Evolutionary conservation across 2,113 vertebrate genomes (phyloP).

Genomic region (Lepus timidus): DNA sequence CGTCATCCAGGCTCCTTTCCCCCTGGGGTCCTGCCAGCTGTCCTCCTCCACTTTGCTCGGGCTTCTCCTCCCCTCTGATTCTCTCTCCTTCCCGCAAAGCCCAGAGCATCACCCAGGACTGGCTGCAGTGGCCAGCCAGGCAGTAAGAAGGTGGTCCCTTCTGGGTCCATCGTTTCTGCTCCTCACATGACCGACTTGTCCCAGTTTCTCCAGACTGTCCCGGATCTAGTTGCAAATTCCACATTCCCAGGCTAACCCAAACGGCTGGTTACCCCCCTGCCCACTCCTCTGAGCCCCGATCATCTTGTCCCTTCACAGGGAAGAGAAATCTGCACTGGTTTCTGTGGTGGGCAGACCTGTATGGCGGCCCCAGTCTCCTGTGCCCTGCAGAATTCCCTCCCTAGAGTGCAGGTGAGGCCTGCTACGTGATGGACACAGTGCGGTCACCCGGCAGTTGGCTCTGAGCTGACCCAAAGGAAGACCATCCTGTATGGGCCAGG

Average conservation of each 20-base stretch:
- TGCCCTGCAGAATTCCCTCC: not conserved
- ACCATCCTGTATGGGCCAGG: not conserved
- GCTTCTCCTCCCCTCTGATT: not conserved
- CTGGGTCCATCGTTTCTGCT: not conserved
- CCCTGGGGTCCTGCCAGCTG: not conserved
- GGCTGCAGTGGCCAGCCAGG: no score
- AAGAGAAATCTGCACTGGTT: not conserved
- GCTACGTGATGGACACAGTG: not conserved
- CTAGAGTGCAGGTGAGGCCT: not conserved
- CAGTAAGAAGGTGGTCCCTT: not conserved
- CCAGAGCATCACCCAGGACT: not conserved
- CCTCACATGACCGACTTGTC: not conserved
- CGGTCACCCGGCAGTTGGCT: not conserved
- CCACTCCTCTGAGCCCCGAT: not conserved
- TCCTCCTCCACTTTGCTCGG: not conserved
- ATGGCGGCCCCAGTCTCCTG: not conserved
- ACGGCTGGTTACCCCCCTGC: no score
- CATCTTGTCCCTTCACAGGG: not conserved
- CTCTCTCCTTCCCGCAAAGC: not conserved
- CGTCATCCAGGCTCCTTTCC: not conserved
- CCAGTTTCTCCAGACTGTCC: not conserved
- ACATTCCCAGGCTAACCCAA: not conserved
- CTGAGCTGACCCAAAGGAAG: not conserved
- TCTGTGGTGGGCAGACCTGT: not conserved
- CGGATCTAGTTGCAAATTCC: not conserved